These are phyloP conservation scores for Drosophila rellima DNA, from an alignment of 2,888 invertebrate genomes.

Conservation along the genomic window DNA sequence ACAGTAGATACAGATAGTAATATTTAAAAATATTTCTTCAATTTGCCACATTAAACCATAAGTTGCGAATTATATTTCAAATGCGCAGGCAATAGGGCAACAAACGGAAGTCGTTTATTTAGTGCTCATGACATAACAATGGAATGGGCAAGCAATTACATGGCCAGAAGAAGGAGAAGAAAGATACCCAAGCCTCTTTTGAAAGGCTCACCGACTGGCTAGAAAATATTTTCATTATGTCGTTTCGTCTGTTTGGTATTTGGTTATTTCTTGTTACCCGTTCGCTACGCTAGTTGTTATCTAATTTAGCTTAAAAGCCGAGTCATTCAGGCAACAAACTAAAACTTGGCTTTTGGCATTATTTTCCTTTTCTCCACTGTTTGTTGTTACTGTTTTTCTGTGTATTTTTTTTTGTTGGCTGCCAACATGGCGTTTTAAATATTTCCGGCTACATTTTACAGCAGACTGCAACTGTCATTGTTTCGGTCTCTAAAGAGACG, in stretches of 20 bases:
- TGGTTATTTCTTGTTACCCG: constrained; percentile 37
- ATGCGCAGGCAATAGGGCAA: constrained; percentile 12
- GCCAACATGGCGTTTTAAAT: constrained; percentile 56
- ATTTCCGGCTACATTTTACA: constrained; percentile 71
- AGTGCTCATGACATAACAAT: constrained; percentile 60
- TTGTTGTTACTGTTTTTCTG: constrained; percentile 6
- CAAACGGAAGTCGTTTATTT: constrained; percentile 66
- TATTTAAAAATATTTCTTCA: no score
- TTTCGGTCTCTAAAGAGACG: constrained; percentile 40
- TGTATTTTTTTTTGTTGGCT: constrained; percentile 20
- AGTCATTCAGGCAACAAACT: constrained; percentile 20
- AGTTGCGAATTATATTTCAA: not conserved
- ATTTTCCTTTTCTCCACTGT: constrained; percentile 4
- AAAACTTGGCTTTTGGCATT: constrained; percentile 23
- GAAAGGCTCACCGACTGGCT: constrained; percentile 7
- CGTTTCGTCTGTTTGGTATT: constrained; percentile 41
- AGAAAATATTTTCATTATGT: constrained; percentile 37
- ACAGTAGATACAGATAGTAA: no score
- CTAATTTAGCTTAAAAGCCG: constrained; percentile 63
- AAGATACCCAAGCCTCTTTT: constrained; percentile 1
- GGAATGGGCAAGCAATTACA: constrained; percentile 60
- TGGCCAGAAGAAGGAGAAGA: constrained; percentile 11
- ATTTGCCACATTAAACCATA: no score
- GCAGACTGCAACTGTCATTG: constrained; percentile 66
- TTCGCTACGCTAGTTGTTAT: constrained; percentile 54